phyloP scores from a whole-genome alignment of 64 coral and sea anemone species.

The Pocillopora verrucosa region DNA sequence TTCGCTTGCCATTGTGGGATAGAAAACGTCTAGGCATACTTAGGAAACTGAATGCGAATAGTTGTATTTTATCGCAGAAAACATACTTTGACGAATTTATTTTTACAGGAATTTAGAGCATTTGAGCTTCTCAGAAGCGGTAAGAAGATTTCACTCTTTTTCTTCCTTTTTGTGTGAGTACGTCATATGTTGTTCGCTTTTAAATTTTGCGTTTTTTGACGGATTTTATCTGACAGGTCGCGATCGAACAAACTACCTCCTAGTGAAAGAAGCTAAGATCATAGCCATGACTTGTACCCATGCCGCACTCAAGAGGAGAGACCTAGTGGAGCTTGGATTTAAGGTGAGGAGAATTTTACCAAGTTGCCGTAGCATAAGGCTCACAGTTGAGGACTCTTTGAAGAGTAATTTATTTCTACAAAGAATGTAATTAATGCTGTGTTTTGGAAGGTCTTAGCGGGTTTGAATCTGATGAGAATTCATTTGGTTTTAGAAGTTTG shows the following conservation, averaged over 20 bases:
- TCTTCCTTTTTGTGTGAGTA: background rate
- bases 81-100: background rate
- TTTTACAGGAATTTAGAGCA: slow-evolving; percentile 83
- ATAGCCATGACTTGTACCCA: slow-evolving; percentile 99
- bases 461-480: no score
- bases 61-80: background rate
- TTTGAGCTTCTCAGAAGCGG: slow-evolving; percentile 96
- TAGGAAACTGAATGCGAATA: background rate
- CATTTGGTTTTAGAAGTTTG: no score
- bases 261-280: slow-evolving; percentile 98
- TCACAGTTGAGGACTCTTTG: background rate
- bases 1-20: no score
- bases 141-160: slow-evolving; percentile 23
- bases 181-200: background rate
- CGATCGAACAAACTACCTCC: slow-evolving; percentile 92
- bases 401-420: no score
- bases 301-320: slow-evolving; percentile 85
- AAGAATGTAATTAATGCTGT: no score
- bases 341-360: slow-evolving; percentile 58
- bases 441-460: no score
- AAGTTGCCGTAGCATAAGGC: background rate
- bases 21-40: background rate
- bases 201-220: no score
- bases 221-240: slow-evolving; percentile 45
- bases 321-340: slow-evolving; percentile 91